phyloP scores from a whole-genome alignment of 1,140 invertebrate species.

The Diploscapter pachys region DNA sequence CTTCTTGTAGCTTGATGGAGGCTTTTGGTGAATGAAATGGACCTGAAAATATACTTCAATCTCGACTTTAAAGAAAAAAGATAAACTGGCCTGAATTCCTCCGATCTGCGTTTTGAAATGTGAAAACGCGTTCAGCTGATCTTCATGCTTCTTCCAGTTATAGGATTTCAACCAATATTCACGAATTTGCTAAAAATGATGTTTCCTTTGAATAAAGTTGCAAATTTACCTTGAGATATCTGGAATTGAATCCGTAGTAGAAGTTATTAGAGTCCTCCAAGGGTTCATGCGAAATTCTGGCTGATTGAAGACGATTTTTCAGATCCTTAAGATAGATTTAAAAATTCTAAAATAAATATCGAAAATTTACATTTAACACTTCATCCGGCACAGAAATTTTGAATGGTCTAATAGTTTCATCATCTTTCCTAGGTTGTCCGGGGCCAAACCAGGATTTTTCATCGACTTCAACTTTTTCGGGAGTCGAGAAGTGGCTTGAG shows the following conservation, averaged over 20 bases:
- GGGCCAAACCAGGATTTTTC: too few species aligned
- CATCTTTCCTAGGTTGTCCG: too few species aligned
- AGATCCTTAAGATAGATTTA: conserved; percentile 62
- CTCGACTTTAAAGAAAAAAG: neutral
- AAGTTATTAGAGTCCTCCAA: conserved; percentile 70
- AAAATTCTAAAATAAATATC: too few species aligned
- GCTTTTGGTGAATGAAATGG: conserved; percentile 48
- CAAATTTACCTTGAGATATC: conserved; percentile 62
- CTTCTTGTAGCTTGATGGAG: conserved; percentile 46
- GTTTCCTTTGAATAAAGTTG: neutral
- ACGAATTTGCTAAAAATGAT: conserved; percentile 36
- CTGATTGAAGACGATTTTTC: conserved; percentile 65
- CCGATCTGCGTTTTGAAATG: conserved; percentile 70
- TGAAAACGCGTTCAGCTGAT: conserved; percentile 69
- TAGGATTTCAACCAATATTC: conserved; percentile 74
- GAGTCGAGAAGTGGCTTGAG: too few species aligned
- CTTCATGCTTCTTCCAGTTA: conserved; percentile 71
- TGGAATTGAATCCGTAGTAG: conserved; percentile 74
- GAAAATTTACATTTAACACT: too few species aligned
- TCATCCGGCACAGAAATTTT: too few species aligned
- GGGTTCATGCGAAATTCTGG: conserved; percentile 64
- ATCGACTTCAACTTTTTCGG: too few species aligned
- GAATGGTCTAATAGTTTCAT: too few species aligned
- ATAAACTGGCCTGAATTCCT: conserved; percentile 69
- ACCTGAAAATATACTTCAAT: conserved; percentile 34